phyloP scores from a whole-genome alignment of 2,888 invertebrate genomes.

The Leucophenga maculata region DNA sequence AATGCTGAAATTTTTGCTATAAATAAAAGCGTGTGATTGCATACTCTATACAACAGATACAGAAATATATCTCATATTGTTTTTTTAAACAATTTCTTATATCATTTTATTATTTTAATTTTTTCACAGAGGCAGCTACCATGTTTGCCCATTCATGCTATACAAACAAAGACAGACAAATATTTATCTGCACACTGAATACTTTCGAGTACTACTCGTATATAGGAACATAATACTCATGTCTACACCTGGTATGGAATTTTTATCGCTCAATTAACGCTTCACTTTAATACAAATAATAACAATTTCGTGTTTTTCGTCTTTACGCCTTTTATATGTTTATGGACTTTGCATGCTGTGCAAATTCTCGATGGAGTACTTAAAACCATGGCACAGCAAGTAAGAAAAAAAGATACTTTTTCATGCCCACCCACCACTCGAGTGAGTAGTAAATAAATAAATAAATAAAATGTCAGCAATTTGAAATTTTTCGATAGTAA shows the following conservation, averaged over 20 bases:
- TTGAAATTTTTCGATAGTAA: too few relatives aligned
- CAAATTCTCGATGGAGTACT: slow-evolving; percentile 1
- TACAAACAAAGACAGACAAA: neutral
- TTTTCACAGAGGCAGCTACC: neutral
- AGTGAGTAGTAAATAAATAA: too few relatives aligned
- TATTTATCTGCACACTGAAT: slow-evolving; percentile 12
- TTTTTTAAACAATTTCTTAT: too few relatives aligned
- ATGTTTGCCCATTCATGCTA: neutral
- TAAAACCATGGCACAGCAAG: neutral
- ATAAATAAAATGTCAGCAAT: too few relatives aligned
- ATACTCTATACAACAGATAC: neutral
- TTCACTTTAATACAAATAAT: neutral
- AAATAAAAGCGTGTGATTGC: neutral
- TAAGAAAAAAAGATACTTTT: too few relatives aligned
- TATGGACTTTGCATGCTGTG: slow-evolving; percentile 17
- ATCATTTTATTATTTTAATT: too few relatives aligned
- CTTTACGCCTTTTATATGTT: neutral
- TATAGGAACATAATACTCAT: too few relatives aligned
- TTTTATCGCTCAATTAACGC: slow-evolving; percentile 23
- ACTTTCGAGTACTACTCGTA: neutral
- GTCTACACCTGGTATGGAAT: neutral
- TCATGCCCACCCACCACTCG: too few relatives aligned
- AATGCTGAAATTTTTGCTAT: neutral
- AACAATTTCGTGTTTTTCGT: neutral
- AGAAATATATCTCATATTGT: too few relatives aligned